Conservation (phyloP, 2,888 invertebrate species). For the Lasioglossum calceatum region DNA sequence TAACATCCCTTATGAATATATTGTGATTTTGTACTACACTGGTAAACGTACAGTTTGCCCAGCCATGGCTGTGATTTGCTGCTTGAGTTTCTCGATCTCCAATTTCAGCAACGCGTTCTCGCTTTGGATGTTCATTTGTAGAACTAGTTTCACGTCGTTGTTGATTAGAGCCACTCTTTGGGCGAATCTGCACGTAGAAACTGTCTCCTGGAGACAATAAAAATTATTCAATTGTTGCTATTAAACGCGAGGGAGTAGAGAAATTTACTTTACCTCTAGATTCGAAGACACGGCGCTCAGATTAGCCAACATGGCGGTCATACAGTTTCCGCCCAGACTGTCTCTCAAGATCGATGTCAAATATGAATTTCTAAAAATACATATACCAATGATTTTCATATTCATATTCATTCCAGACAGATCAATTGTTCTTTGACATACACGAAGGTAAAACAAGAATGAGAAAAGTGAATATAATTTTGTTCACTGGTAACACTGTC, state of each 20-base stretch:
- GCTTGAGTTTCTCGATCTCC: conserved; percentile 83
- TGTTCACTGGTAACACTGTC: too few species aligned
- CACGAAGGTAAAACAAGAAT: not conserved
- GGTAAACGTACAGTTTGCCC: conserved; percentile 19
- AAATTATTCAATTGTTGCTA: not conserved
- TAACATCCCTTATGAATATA: not conserved
- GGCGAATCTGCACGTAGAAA: conserved; percentile 86
- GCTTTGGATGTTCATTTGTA: conserved; percentile 83
- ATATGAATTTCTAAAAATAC: conserved; percentile 85
- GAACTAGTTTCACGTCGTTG: conserved; percentile 84
- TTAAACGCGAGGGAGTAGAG: too few species aligned
- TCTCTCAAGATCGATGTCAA: conserved; percentile 86
- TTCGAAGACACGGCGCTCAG: conserved; percentile 80
- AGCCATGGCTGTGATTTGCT: conserved; percentile 75
- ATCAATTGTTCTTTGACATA: not conserved
- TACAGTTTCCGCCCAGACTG: conserved; percentile 86
- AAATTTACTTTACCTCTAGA: conserved; percentile 75
- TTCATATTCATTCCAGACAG: not conserved
- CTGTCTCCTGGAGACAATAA: conserved; percentile 83
- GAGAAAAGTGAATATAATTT: not conserved
- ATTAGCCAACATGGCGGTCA: conserved; percentile 86
- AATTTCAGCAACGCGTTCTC: conserved; percentile 84
- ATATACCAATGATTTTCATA: not conserved
- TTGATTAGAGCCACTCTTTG: conserved; percentile 85
- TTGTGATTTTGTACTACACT: not conserved